Base-by-base conservation (phyloP, 1,140 invertebrate species). In the Drosophila bocqueti region DNA sequence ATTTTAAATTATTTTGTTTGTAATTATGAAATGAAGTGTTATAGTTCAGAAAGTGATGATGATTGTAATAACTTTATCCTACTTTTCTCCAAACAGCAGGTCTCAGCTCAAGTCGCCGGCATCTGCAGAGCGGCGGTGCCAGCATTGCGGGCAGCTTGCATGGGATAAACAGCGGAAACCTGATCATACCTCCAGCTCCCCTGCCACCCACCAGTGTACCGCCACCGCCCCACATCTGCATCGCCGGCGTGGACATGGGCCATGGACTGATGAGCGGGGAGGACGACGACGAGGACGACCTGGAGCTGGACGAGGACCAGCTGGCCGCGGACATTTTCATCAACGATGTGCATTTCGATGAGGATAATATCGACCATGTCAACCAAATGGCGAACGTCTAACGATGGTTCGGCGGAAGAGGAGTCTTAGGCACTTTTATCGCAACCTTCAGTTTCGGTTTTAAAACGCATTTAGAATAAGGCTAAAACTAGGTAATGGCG, bases 331-430 rank as follows among this genome's bases (percentile, higher is more conserved):
- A 93, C 54, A 91, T 92, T 69, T 93, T 92, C 67, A 92, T 93
- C 50, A 93, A 93, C 58, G 92, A 92, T 84, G 85, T 93, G 78
- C 92, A 91, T 77, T 93, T 93, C 79, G 90, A 92, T 71, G 91
- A 92, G 47, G 80, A 91, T 45, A 92, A 92, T 57, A 85, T 92
- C 62, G 83, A 91, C 57, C 83, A 89, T 83, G 76, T 91, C 61
- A 91, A 91, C 79, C 92, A 92, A 87, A 90, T 92, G 81, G 92
- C 92, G 55, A 93, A 81, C 76, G 92, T 93, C 85, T 93, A 93
- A 91, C 84, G 74, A 91, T 77, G 59, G 76, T 75, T 79, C 54
- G 62, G 36, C 45, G 50, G 21, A 49, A 59, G 45, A 29, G 50
- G 31, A 54, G 63, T 74, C 80, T 67, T 63, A 74, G 81, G 83